Evolutionary conservation across 2,888 invertebrate genomes (phyloP).

Genomic region (Loripinus fragilis): DNA sequence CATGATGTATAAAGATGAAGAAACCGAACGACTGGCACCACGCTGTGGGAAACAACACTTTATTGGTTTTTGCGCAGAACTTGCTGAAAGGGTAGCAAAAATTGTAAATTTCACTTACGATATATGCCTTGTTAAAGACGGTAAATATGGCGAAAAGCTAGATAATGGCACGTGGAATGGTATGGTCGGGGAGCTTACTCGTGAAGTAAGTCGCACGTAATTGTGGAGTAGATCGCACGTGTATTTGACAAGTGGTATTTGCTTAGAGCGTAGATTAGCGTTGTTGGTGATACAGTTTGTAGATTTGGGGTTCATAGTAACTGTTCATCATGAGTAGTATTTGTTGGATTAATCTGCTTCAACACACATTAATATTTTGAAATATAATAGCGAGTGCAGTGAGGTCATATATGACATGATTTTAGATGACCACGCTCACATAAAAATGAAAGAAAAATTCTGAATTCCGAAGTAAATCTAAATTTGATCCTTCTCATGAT

Average conservation of each 20-base stretch:
- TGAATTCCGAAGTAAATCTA: too few species aligned
- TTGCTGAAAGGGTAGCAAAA: conserved; percentile 81
- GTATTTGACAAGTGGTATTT: neutral
- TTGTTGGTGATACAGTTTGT: conserved; percentile 9
- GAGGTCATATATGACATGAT: too few species aligned
- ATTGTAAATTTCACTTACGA: conserved; percentile 83
- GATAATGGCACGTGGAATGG: conserved; percentile 81
- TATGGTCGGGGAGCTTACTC: conserved; percentile 82
- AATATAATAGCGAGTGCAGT: too few species aligned
- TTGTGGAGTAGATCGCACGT: conserved; percentile 19
- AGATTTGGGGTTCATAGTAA: too few species aligned
- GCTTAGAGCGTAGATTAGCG: conserved; percentile 8
- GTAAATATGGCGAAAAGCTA: conserved; percentile 72
- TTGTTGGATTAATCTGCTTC: too few species aligned
- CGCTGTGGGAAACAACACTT: conserved; percentile 90
- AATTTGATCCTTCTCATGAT: too few species aligned
- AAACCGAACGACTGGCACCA: conserved; percentile 21
- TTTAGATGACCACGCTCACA: too few species aligned
- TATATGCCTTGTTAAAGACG: conserved; percentile 76
- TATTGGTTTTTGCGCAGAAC: conserved; percentile 84
- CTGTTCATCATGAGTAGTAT: too few species aligned
- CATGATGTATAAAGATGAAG: conserved; percentile 69
- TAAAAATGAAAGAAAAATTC: too few species aligned
- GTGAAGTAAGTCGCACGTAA: conserved; percentile 71
- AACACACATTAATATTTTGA: too few species aligned